phyloP scores from a whole-genome alignment of 2,888 invertebrate genomes.

The Coenonympha arcania region DNA sequence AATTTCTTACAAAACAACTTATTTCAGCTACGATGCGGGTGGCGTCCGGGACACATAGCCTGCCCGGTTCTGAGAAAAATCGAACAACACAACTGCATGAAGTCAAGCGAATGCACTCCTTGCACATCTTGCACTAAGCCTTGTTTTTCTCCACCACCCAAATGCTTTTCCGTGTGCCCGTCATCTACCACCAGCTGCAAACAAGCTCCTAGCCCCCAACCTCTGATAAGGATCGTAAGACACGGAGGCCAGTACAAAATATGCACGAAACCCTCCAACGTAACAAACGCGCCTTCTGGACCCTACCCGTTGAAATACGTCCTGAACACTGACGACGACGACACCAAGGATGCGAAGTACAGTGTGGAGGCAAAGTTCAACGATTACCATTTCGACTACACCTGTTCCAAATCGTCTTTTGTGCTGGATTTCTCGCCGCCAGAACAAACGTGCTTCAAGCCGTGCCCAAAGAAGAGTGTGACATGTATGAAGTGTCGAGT shows the following conservation, averaged over 20 bases:
- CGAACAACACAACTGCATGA: constrained; percentile 54
- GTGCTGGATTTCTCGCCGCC: constrained; percentile 64
- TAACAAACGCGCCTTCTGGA: constrained; percentile 57
- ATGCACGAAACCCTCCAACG: constrained; percentile 57
- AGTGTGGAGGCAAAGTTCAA: constrained; percentile 66
- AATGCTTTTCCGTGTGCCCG: constrained; percentile 41
- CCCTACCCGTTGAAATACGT: constrained; percentile 64
- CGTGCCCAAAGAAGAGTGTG: constrained; percentile 47
- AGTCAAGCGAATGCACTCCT: constrained; percentile 40
- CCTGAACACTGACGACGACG: constrained; percentile 41
- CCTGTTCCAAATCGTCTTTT: constrained; percentile 61
- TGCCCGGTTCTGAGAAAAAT: constrained; percentile 59
- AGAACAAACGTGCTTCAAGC: constrained; percentile 45
- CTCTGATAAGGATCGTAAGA: constrained; percentile 53
- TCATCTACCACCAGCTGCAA: constrained; percentile 42
- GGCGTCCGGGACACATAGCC: constrained; percentile 68
- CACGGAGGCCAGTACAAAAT: constrained; percentile 61
- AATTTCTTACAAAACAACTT: not conserved
- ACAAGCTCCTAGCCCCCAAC: constrained; percentile 38
- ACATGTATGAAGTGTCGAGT: constrained; percentile 36
- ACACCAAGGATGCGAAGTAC: constrained; percentile 37
- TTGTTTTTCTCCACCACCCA: constrained; percentile 38
- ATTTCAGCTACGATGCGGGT: constrained; percentile 60
- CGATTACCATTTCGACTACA: constrained; percentile 63
- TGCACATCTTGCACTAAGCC: constrained; percentile 43